These are phyloP conservation scores for Pseudonaja textilis DNA, from an alignment of 2,113 vertebrate genomes.

Conservation along the genomic window DNA sequence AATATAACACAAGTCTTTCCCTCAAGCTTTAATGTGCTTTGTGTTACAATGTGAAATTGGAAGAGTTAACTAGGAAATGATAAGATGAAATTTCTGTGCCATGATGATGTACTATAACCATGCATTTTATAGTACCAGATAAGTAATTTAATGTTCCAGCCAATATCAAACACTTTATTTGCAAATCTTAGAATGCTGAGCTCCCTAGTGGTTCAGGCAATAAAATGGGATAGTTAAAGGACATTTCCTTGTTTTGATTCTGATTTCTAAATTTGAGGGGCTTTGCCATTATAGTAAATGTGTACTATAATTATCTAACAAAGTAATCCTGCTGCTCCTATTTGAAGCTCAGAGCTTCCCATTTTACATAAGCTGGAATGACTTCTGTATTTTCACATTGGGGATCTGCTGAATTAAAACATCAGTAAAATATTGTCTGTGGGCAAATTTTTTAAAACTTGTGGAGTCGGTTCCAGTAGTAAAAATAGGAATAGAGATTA, in stretches of 20 bases:
- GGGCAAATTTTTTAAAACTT: background rate
- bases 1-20: background rate
- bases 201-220: conserved; percentile 70
- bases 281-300: conserved; percentile 72
- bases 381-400: conserved; percentile 25
- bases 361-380: conserved; percentile 11
- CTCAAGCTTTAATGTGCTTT: background rate
- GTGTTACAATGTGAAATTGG: conserved; percentile 21
- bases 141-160: conserved; percentile 75
- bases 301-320: conserved; percentile 77
- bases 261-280: conserved; percentile 71
- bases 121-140: conserved; percentile 72
- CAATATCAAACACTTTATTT: conserved; percentile 79
- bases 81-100: conserved; percentile 62
- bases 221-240: conserved; percentile 78
- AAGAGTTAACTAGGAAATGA: conserved; percentile 62
- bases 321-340: conserved; percentile 64
- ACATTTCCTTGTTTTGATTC: conserved; percentile 76
- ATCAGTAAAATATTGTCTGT: background rate
- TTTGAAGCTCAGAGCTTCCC: conserved; percentile 63
- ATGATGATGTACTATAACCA: conserved; percentile 65
- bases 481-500: background rate
- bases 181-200: conserved; percentile 72
- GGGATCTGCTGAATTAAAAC: background rate
- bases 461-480: background rate